Evolutionary conservation across 2,797 vertebrate species (phyloP), one percentile per base, ranked within the genome.

Genomic region (Alca torda): DNA sequence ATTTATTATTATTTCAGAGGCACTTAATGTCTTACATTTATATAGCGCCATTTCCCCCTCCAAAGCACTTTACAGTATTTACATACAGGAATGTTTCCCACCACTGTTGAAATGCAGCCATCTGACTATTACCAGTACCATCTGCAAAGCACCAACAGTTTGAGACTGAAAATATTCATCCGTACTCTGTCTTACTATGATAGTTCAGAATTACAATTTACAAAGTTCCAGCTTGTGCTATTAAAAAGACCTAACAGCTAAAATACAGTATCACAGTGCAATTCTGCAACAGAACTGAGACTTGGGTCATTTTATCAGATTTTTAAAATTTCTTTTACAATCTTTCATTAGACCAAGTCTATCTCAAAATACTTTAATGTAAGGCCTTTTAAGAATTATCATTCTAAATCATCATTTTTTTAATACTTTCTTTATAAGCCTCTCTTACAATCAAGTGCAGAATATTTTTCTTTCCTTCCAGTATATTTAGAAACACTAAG

Each of bases 1-100:
- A 80, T 97, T 97, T 97, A 97, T 97, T 97, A 96, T 96, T 97
- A 96, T 96, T 96, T 96, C 93, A 97, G 97, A 97, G 97, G 97
- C 97, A 97, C 96, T 97, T 97, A 90, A 97, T 95, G 84, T 95
- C 74, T 91, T 96, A 96, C 96, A 97, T 96, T 97, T 96, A 95
- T 89, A 95, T 92, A 96, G 96, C 85, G 95, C 93, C 94, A 51
- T 77, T 96, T 91, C 78, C 91, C 94, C 83, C 89, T 96, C 74
- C 84, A 88, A 90, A 94, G 65, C 78, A 89, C 93, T 97, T 97
- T 96, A 97, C 92, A 97, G 76, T 94, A 96, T 96, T 92, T 95
- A 96, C 95, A 96, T 57, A 96, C 96, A 93, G 91, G 94, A 97
- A 97, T 94, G 94, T 95, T 95, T 94, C 90, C 95, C 97, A 92